Base-by-base conservation (phyloP, 2,113 vertebrate genomes). In the Zosterops borbonicus region DNA sequence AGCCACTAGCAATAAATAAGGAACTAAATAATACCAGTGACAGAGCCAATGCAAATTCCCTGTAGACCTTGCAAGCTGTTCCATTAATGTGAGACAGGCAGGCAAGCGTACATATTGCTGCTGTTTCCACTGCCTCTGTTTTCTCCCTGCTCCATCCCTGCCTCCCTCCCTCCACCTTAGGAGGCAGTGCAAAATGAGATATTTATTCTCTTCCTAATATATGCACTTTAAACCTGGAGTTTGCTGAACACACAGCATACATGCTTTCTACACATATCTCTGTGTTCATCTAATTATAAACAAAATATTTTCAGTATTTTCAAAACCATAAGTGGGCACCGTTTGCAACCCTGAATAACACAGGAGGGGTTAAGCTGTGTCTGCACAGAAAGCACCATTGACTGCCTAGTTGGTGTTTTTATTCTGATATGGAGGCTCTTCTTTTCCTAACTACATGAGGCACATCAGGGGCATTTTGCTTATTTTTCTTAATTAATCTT, bases 21-120 rank as follows among this genome's bases (percentile, higher is more conserved):
- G 92, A 96, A 97, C 92, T 94, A 97, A 96, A 95, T 94, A 95
- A 96, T 96, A 96, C 94, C 95, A 97, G 94, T 92, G 96, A 96
- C 96, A 95, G 95, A 97, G 95, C 95, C 97, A 97, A 96, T 94
- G 93, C 89, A 96, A 95, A 97, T 96, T 92, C 96, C 96, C 97
- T 67, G 90, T 90, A 95, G 96, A 96, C 93, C 90, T 77, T 25
- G 88, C 91, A 96, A 96, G 94, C 97, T 98, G 96, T 97, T 97
- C 97, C 97, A 96, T 97, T 96, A 97, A 96, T 85, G 95, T 49
- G 82, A 94, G 96, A 74, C 90, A 92, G 94, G 95, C 92, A 95
- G 95, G 96, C 83, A 95, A 92, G 97, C 93, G 79, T 93, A 92
- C 92, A 96, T 69, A 94, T 83, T 91, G 94, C 95, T 96, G 94